Conservation (phyloP, 2,113 vertebrate genomes). For the Etheostoma spectabile region DNA sequence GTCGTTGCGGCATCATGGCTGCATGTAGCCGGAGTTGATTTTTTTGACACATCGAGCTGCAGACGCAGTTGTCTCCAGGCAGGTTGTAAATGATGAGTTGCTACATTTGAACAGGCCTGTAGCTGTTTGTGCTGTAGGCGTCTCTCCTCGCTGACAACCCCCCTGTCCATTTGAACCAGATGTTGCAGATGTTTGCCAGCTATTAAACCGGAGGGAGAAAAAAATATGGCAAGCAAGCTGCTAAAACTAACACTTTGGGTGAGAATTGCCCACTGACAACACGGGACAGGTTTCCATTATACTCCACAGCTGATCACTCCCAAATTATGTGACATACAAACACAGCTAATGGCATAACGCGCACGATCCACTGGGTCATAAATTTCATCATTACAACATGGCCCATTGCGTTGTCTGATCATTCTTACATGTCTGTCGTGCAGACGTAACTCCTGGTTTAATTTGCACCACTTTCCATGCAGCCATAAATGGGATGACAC, state of each 20-base stretch:
- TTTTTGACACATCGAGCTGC: conserved; percentile 39
- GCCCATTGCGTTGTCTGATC: conserved; percentile 48
- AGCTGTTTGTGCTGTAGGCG: conserved; percentile 60
- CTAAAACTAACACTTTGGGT: conserved; percentile 72
- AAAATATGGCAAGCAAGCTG: conserved; percentile 68
- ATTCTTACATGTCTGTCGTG: conserved; percentile 38
- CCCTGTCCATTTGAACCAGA: conserved; percentile 69
- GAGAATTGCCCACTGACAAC: conserved; percentile 60
- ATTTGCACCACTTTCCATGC: conserved; percentile 39
- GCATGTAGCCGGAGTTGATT: conserved; percentile 13
- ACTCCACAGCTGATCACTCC: conserved; percentile 61
- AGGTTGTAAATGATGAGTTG: conserved; percentile 50
- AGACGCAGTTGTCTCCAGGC: conserved; percentile 48
- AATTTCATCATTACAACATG: conserved; percentile 30
- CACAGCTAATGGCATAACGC: conserved; percentile 18
- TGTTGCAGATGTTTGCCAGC: conserved; percentile 74
- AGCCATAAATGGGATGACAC: conserved; percentile 24
- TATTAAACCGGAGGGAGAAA: conserved; percentile 53
- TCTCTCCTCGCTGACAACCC: conserved; percentile 52
- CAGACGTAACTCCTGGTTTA: conserved; percentile 24
- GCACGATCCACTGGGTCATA: conserved; percentile 20
- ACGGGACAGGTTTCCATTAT: conserved; percentile 59
- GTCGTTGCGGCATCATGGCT: conserved; percentile 24
- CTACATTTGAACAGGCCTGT: conserved; percentile 47
- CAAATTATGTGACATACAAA: conserved; percentile 51